Evolutionary conservation across 2,888 invertebrate species (phyloP), one percentile per base, ranked within the genome.

Genomic region (Dastarcus helophoroides): DNA sequence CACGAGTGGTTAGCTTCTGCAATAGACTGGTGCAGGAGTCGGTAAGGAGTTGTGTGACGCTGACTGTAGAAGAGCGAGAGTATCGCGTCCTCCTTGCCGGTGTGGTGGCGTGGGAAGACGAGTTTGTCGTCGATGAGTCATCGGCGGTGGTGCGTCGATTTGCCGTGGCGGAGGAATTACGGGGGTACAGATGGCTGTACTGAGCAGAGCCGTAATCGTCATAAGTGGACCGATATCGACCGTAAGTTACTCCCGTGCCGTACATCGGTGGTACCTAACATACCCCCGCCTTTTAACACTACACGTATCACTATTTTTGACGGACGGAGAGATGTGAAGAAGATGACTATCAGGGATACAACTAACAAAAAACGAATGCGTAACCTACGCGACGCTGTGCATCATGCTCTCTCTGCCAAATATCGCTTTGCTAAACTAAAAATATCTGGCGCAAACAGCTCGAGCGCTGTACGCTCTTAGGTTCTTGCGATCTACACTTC

Each of bases 21-120:
- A 89, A 71, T 44, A 89, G 70, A 63, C 75, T 88, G 51, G 83
- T 81, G 63, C 85, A 89, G 47, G 86, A 85, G 58, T 89, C 88
- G 46, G 79, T 80, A 47, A 89, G 66, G 50, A 89, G 66, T 62
- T 89, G 88, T 41, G 85, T 80, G 47, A 89, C 84, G 64, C 85
- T 86, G 27, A 78, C 71, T 29, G 78, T 76, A 36, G 80, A 79
- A 29, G 86, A 82, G 39, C 88, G 76, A 43, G 78, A 69, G 63
- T 86, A 85, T 43, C 84, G 74, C 39, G 75, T 69, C 33, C 66
- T 55, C 57, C 72, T 53, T 46, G 56, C 32, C 5, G 46, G 30
- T 62, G 71, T 32, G 63, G 60, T 40, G 61, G 46, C 46, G 46
- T 35, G 21, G n/a, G n/a, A n/a, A n/a, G n/a, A n/a, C n/a, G n/a